Evolutionary conservation across 2,113 vertebrate genomes (phyloP), one percentile per base, ranked within the genome.

Genomic region (Dipodomys spectabilis): DNA sequence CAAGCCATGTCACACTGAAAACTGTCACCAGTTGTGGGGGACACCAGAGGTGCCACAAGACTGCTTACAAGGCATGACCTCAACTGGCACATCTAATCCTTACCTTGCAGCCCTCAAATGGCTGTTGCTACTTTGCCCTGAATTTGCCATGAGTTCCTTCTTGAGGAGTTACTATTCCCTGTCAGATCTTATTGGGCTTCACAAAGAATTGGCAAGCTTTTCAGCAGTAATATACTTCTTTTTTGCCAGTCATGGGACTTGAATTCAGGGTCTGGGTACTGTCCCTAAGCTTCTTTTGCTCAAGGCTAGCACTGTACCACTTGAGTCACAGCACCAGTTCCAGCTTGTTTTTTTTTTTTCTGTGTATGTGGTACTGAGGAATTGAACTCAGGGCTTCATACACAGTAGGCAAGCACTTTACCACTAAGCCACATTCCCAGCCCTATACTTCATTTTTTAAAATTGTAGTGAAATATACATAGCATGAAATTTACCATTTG

Each of bases 151-250:
- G 3, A 39, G 20, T 9, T 3, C 28, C 20, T 79, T 92, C 32
- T 77, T 93, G 73, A 82, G 39, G 10, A 92, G 7, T 75, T 35
- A 44, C 18, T 18, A 32, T 7, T 22, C 60, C 20, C 32, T 78
- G n/a, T 75, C 64, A 81, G 81, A 85, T 16, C 67, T 91, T n/a
- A 95, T 67, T 82, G 53, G 67, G 28, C 10, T 79, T 91, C 68
- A 87, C 25, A 75, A 94, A 87, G 65, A 93, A 92, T 25, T 27
- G 91, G 20, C 67, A 83, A 91, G 69, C 39, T 65, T 88, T 88
- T 71, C 28, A 60, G 88, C 94, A 87, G 7, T 15, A 79, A 74
- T 4, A 74, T 16, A 89, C 15, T 90, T 22, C 62, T 60, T 13
- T 87, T 75, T 35, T 75, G 39, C 5, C 39, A 39, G 39, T 39